phyloP scores from a whole-genome alignment of 2,113 vertebrate species.

The Engraulis encrasicolus region DNA sequence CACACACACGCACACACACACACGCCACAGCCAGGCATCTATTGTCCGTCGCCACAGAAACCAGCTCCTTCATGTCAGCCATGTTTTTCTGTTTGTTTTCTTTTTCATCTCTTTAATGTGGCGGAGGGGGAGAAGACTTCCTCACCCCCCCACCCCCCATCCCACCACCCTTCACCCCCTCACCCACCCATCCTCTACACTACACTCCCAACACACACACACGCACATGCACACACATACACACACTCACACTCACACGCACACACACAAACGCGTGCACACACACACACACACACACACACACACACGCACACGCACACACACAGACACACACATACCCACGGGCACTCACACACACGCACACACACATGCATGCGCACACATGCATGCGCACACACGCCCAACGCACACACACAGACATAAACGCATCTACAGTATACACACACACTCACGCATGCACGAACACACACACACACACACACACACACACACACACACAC shows the following conservation, averaged over 20 bases:
- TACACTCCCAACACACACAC: too few species aligned
- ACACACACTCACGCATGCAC: too few species aligned
- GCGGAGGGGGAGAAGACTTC: slow-evolving; percentile 73
- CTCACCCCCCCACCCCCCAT: slow-evolving; percentile 61
- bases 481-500: too few species aligned
- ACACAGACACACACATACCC: slow-evolving; percentile 41
- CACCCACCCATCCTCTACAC: too few species aligned
- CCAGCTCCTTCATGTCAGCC: slow-evolving; percentile 86
- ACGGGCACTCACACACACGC: too few species aligned
- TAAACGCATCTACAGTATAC: too few species aligned
- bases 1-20: too few species aligned
- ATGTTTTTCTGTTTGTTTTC: slow-evolving; percentile 88
- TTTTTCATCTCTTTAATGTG: slow-evolving; percentile 85
- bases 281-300: background rate
- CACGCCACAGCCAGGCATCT: slow-evolving; percentile 82
- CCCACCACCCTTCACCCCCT: slow-evolving; percentile 28
- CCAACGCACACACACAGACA: background rate
- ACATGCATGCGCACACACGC: background rate
- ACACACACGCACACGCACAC: background rate
- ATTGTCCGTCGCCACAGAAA: slow-evolving; percentile 85
- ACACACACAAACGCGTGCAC: too few species aligned
- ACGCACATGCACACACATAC: too few species aligned
- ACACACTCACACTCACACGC: too few species aligned
- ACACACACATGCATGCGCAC: too few species aligned
- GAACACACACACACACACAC: too few species aligned